Conservation (phyloP, 2,888 invertebrate genomes). For the Eilema caniola region DNA sequence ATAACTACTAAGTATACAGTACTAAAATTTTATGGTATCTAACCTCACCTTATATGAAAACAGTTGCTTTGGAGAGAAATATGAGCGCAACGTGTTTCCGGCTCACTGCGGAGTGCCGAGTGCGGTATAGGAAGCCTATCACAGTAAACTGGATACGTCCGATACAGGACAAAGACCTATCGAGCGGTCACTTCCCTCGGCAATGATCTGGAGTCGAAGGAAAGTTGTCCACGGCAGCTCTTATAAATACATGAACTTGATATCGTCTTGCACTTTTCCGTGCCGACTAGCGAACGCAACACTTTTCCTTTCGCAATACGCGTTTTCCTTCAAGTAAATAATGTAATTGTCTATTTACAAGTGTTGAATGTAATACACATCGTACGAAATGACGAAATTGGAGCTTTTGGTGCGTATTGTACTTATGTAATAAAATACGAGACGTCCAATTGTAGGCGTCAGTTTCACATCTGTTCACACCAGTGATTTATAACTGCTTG, state of each 20-base stretch:
- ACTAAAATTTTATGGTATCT: conserved; percentile 7
- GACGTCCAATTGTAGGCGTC: conserved; percentile 25
- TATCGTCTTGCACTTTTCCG: conserved; percentile 80
- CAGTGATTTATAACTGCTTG: conserved; percentile 40
- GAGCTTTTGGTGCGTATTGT: conserved; percentile 75
- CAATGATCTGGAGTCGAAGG: conserved; percentile 75
- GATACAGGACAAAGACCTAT: conserved; percentile 83
- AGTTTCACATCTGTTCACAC: conserved; percentile 6
- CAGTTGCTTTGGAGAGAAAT: conserved; percentile 24
- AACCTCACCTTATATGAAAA: conserved; percentile 11
- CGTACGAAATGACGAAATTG: conserved; percentile 67
- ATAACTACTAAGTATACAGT: background rate
- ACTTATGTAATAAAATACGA: conserved; percentile 27
- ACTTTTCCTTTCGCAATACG: conserved; percentile 77
- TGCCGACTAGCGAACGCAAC: conserved; percentile 66
- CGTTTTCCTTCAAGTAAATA: conserved; percentile 61
- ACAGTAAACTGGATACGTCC: conserved; percentile 74
- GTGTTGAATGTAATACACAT: conserved; percentile 38
- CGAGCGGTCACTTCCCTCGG: conserved; percentile 78
- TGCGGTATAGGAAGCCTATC: conserved; percentile 62
- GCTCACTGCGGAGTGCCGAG: conserved; percentile 48
- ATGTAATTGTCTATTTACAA: conserved; percentile 65
- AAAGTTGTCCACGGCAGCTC: conserved; percentile 76
- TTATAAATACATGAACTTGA: conserved; percentile 86
- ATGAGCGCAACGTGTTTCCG: conserved; percentile 60